Evolutionary conservation across 2,888 invertebrate species (phyloP).

Genomic region (Ormyrus thymus): DNA sequence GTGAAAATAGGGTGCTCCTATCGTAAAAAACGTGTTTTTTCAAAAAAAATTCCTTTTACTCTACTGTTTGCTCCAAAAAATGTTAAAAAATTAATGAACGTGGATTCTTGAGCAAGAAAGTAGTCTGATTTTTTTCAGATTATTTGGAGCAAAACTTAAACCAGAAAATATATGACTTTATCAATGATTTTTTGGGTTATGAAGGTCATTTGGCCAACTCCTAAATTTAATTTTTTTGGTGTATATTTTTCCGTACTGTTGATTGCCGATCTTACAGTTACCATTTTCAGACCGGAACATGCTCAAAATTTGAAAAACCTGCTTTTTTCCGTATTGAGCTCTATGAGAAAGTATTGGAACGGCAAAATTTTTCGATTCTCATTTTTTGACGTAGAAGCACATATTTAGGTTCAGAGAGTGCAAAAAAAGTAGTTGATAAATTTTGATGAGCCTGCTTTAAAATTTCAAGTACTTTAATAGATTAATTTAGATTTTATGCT

Average conservation of each 20-base stretch:
- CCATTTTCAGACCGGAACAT: background rate
- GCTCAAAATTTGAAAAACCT: slow-evolving; percentile 2
- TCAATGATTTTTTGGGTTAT: no score
- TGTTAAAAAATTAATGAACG: slow-evolving; percentile 4
- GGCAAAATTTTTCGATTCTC: no score
- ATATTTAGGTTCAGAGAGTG: no score
- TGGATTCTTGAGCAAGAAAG: slow-evolving; percentile 2
- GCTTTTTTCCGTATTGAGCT: background rate
- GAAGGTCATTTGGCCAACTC: background rate
- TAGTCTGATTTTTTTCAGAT: background rate
- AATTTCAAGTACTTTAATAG: no score
- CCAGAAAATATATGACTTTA: no score
- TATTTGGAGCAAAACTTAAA: background rate
- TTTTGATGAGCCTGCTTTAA: no score
- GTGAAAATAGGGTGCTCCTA: background rate
- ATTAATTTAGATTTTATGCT: no score
- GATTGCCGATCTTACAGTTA: background rate
- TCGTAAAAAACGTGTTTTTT: slow-evolving; percentile 14
- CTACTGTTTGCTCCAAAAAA: background rate
- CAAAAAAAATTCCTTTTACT: background rate
- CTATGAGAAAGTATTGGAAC: no score
- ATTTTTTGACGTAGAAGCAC: no score
- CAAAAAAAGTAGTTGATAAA: no score
- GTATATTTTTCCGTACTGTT: background rate
- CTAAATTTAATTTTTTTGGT: background rate